Evolutionary conservation across 2,888 invertebrate species (phyloP).

Genomic region (Pristionchus mayeri): DNA sequence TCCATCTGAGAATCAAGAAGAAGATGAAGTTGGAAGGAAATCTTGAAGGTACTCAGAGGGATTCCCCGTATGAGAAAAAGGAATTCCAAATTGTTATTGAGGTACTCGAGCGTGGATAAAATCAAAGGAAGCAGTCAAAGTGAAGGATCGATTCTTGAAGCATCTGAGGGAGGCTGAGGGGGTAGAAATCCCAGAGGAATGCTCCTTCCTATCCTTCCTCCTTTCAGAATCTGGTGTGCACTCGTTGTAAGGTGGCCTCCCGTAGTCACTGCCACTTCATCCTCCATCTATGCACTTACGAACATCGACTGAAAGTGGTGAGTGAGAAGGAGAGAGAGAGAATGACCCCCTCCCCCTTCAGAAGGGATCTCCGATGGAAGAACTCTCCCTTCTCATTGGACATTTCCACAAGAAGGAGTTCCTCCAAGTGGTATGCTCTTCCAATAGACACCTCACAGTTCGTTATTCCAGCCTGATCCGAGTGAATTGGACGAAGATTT

Average conservation of each 20-base stretch:
- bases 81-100: no score
- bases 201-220: no score
- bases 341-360: not conserved
- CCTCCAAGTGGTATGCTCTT: not conserved
- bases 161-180: not conserved
- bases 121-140: not conserved
- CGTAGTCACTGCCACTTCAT: not conserved
- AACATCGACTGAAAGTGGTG: conserved; percentile 1
- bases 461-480: conserved; percentile 15
- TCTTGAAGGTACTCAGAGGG: no score
- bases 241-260: not conserved
- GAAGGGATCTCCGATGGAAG: not conserved
- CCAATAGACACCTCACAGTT: not conserved
- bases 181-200: not conserved
- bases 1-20: not conserved
- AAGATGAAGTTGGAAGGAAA: conserved; percentile 10
- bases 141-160: not conserved
- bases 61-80: no score
- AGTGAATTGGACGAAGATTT: conserved; percentile 4
- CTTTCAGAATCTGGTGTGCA: not conserved
- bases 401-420: not conserved
- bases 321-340: not conserved
- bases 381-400: conserved; percentile 3
- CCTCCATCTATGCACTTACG: not conserved
- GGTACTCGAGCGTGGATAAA: not conserved